Conservation (phyloP, 1,140 invertebrate genomes). For the Ectropis grisescens region DNA sequence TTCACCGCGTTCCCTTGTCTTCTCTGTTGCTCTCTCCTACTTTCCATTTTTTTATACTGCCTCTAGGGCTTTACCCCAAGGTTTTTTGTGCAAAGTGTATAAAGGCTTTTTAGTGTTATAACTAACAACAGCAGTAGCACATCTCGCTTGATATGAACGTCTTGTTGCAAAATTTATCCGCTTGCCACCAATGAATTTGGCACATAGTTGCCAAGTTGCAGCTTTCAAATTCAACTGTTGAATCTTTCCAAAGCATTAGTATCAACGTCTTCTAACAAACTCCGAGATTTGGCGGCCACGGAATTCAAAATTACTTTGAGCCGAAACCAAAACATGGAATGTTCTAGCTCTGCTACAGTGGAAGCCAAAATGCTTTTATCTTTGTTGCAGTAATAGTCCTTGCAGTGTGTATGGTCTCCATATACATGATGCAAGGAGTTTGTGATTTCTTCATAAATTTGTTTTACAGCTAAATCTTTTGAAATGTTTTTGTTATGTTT, state of each 20-base stretch:
- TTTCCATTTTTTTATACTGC: slow-evolving; percentile 7
- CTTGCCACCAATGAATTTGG: slow-evolving; percentile 8
- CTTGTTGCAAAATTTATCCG: too few species aligned
- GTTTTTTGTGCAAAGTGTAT: slow-evolving; percentile 4
- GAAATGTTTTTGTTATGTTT: too few species aligned
- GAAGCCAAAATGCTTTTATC: too few species aligned
- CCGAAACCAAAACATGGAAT: neutral
- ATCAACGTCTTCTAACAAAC: slow-evolving; percentile 6
- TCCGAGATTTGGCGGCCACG: slow-evolving; percentile 5
- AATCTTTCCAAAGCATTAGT: slow-evolving; percentile 6
- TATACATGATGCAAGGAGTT: too few species aligned
- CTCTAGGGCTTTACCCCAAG: slow-evolving; percentile 8
- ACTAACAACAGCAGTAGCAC: too few species aligned
- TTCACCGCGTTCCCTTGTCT: slow-evolving; percentile 4
- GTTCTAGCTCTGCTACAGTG: too few species aligned
- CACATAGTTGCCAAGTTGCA: too few species aligned
- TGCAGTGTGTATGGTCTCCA: too few species aligned
- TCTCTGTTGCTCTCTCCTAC: slow-evolving; percentile 2
- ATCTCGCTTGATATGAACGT: too few species aligned
- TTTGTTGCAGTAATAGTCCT: too few species aligned
- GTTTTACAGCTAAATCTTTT: too few species aligned
- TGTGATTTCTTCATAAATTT: too few species aligned
- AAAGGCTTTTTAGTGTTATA: neutral
- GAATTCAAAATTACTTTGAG: neutral
- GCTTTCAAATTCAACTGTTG: slow-evolving; percentile 7